Evolutionary conservation across 2,113 vertebrate genomes (phyloP), one percentile per base, ranked within the genome.

Genomic region (Gracilinanus agilis): DNA sequence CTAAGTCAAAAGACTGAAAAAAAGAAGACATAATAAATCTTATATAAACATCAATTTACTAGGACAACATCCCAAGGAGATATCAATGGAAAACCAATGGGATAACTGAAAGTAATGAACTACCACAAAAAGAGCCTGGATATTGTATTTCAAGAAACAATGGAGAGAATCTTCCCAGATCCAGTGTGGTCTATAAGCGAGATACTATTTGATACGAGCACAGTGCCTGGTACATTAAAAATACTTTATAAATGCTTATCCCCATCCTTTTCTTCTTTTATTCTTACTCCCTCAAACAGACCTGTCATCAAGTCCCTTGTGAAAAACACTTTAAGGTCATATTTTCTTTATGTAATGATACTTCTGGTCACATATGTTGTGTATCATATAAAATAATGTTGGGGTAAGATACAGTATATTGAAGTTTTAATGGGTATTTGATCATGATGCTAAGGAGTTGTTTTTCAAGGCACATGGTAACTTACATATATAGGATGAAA

Each of bases 401-500:
- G 0, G 25, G 4, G 13, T 67, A 8, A 27, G 25, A 91, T 40
- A 89, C 12, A 91, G 40, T 1, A 0, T 12, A 13, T 34, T 54
- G 27, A 44, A 90, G 25, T 53, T 11, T 24, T 23, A 54, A 55
- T 6, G 10, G 24, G 40, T 55, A 56, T 0, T 53, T 5, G 7
- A 21, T 0, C 19, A 29, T 19, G 10, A 6, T 4, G 24, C 24
- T 12, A n/a, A 29, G 11, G 19, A 25, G 24, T 90, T 95, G 34
- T 92, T 95, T 58, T 56, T 24, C 34, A 83, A 91, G 40, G n/a
- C 44, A 19, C 21, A 5, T 95, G 92, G 27, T n/a, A 94, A 75
- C 96, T 67, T 54, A 6, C 0, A 1, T 44, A 67, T 44, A 27
- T 53, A n/a, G n/a, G 16, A 24, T 91, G 55, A 21, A 49, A 55